These are phyloP conservation scores for Chromis chromis DNA, from an alignment of 2,797 vertebrate genomes.

Conservation along the genomic window DNA sequence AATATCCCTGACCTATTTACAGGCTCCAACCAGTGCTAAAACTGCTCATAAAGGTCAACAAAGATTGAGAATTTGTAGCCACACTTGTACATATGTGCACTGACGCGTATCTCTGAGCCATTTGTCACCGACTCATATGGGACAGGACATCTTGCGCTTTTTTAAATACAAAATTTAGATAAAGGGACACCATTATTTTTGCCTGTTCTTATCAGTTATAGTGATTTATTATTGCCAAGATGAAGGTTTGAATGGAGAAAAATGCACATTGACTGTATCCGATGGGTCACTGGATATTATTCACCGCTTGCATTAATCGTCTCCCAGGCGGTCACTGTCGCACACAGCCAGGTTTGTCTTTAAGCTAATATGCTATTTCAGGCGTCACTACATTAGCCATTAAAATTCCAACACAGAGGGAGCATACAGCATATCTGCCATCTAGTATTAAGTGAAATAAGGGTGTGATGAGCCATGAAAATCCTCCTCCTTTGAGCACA, in stretches of 20 bases:
- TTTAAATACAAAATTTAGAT: background rate
- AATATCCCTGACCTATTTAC: no score
- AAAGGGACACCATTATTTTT: background rate
- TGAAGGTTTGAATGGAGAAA: background rate
- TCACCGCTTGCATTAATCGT: constrained; percentile 23
- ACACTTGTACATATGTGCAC: background rate
- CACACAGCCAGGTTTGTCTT: constrained; percentile 35
- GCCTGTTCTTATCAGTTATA: background rate
- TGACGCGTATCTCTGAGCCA: background rate
- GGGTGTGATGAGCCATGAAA: constrained; percentile 23
- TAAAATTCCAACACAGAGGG: constrained; percentile 34
- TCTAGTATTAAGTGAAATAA: constrained; percentile 31
- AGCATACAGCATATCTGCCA: constrained; percentile 29
- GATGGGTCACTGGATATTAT: constrained; percentile 14
- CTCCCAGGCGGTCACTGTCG: constrained; percentile 37
- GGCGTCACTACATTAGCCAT: constrained; percentile 46
- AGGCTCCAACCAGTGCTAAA: background rate
- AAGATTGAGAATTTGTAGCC: background rate
- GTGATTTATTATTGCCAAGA: background rate
- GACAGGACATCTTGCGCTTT: background rate
- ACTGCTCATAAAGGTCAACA: background rate
- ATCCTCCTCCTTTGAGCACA: constrained; percentile 10
- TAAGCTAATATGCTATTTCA: constrained; percentile 49
- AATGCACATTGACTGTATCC: background rate
- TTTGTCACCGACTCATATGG: constrained; percentile 5